These are phyloP conservation scores for Melanerpes aurifrons DNA, from an alignment of 2,113 vertebrate species.

Conservation along the genomic window DNA sequence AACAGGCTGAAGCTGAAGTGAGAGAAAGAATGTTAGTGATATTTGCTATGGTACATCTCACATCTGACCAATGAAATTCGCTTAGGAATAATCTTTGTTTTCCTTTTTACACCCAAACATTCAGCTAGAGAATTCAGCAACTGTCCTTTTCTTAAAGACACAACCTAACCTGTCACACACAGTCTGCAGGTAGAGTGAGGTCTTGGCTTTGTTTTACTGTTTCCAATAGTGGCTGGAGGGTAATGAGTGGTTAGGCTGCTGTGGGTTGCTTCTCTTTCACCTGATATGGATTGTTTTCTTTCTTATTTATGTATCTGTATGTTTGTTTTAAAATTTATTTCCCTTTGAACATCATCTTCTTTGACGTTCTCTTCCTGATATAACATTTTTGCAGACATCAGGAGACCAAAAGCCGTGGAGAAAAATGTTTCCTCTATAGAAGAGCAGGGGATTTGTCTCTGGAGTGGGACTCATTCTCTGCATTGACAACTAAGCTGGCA, in stretches of 20 bases:
- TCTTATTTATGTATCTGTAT: background rate
- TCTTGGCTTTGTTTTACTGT: background rate
- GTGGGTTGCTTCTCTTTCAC: background rate
- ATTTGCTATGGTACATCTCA: too few relatives aligned
- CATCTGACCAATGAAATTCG: too few relatives aligned
- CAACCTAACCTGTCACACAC: too few relatives aligned
- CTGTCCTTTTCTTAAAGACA: too few relatives aligned
- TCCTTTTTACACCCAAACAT: too few relatives aligned
- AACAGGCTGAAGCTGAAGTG: too few relatives aligned
- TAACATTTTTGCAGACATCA: background rate
- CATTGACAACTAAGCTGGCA: background rate
- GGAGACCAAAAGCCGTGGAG: background rate
- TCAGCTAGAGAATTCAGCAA: too few relatives aligned
- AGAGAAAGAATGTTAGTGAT: too few relatives aligned
- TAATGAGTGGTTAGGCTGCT: background rate
- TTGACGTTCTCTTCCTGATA: background rate
- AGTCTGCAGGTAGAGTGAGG: background rate
- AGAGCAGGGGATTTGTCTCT: background rate
- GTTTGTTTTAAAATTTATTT: background rate
- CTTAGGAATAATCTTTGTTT: too few relatives aligned
- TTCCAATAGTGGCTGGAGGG: background rate
- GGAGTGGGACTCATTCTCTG: background rate
- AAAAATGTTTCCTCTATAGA: background rate
- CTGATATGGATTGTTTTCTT: background rate
- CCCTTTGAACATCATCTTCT: background rate